A percentile compares a stretch with the other conserved stretches of the same genome.
phyloP scores from a whole-genome alignment of 2,888 invertebrate species.

The Lottia scabra region DNA sequence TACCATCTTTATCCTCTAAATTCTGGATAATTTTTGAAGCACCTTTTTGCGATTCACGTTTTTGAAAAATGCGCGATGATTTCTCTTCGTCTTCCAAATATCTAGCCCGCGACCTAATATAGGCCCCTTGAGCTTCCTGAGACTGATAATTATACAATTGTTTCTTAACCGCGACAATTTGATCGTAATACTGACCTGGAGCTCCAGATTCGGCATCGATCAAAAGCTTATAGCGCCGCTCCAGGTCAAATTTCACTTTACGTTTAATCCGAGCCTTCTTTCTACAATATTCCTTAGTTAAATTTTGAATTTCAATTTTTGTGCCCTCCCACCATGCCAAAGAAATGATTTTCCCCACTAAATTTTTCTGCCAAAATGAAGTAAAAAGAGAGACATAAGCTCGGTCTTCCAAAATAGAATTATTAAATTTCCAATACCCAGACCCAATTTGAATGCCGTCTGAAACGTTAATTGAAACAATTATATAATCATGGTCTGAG shows the following conservation, averaged over 20 bases:
- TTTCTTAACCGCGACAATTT: not conserved
- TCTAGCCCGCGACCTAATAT: slow-evolving; percentile 1
- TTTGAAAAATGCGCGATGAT: slow-evolving; percentile 3
- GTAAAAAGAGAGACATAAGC: slow-evolving; percentile 4
- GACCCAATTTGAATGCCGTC: too few relatives aligned
- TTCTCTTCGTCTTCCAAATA: not conserved
- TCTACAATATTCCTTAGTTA: too few relatives aligned
- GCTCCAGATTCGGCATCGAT: not conserved
- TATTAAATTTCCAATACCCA: too few relatives aligned
- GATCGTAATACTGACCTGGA: not conserved
- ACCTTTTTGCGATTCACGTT: not conserved
- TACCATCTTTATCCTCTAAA: slow-evolving; percentile 4
- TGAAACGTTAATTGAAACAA: too few relatives aligned
- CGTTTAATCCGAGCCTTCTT: too few relatives aligned
- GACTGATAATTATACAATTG: not conserved
- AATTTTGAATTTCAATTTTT: too few relatives aligned
- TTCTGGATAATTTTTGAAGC: not conserved
- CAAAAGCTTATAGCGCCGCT: not conserved
- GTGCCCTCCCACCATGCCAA: too few relatives aligned
- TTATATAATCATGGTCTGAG: too few relatives aligned
- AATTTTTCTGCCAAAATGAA: not conserved
- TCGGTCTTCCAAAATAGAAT: not conserved
- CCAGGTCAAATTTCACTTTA: too few relatives aligned
- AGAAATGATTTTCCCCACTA: not conserved
- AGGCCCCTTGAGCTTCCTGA: too few relatives aligned